A percentile compares a stretch with the other conserved stretches of the same genome.
Evolutionary conservation across 1,140 invertebrate genomes (phyloP).

Genomic region (Trichonephila inaurata): DNA sequence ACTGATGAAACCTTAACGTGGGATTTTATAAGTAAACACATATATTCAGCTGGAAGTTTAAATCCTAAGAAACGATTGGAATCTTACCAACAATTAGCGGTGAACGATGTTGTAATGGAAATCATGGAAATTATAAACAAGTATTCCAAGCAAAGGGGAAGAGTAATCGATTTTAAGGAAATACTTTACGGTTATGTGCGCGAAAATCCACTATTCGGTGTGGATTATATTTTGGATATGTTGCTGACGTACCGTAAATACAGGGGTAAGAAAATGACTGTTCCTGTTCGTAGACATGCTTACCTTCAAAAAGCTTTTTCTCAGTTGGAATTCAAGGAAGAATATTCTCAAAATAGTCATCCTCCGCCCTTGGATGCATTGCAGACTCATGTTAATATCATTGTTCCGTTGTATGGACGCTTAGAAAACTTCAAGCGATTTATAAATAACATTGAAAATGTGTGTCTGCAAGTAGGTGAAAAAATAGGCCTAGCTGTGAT

Average conservation of each 20-base stretch:
- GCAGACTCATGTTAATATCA: slow-evolving; percentile 83
- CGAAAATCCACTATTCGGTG: slow-evolving; percentile 90
- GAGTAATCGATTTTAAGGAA: slow-evolving; percentile 97
- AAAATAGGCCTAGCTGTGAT: slow-evolving; percentile 89
- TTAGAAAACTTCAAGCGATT: slow-evolving; percentile 91
- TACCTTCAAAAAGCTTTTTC: slow-evolving; percentile 95
- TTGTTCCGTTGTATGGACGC: slow-evolving; percentile 93
- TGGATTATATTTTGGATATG: slow-evolving; percentile 95
- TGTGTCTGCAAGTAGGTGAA: slow-evolving; percentile 85
- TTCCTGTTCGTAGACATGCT: slow-evolving; percentile 94
- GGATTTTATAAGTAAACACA: slow-evolving; percentile 91
- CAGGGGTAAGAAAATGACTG: slow-evolving; percentile 94
- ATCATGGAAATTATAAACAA: slow-evolving; percentile 96
- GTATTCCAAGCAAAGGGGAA: slow-evolving; percentile 93
- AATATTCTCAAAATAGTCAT: slow-evolving; percentile 29
- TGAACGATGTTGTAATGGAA: slow-evolving; percentile 93
- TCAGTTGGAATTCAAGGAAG: slow-evolving; percentile 75
- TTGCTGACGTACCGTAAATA: slow-evolving; percentile 96
- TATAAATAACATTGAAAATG: slow-evolving; percentile 90
- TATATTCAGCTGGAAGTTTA: slow-evolving; percentile 88
- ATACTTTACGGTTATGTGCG: slow-evolving; percentile 96
- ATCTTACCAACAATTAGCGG: slow-evolving; percentile 87
- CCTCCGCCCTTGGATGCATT: not conserved
- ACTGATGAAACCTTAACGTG: slow-evolving; percentile 89
- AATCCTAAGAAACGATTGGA: slow-evolving; percentile 94